These are phyloP conservation scores for Setipinna tenuifilis DNA, from an alignment of 2,797 vertebrate species.

Conservation along the genomic window DNA sequence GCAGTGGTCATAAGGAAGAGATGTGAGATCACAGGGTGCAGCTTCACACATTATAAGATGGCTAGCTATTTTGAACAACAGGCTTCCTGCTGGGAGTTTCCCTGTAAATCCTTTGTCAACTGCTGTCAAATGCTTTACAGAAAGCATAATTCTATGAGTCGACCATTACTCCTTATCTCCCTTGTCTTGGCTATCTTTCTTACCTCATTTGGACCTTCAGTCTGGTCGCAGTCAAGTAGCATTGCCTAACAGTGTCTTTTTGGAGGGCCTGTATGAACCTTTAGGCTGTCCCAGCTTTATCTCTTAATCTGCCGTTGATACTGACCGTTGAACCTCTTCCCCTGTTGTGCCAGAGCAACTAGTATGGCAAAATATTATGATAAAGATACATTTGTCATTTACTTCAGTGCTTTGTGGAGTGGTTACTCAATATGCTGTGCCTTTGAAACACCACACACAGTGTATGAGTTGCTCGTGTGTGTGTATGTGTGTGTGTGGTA, in stretches of 20 bases:
- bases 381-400: neutral
- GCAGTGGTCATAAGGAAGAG: neutral
- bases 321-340: neutral
- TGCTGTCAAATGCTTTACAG: neutral
- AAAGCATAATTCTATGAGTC: neutral
- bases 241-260: too few relatives aligned
- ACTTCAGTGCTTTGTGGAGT: neutral
- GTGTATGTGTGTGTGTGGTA: neutral
- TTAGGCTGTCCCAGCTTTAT: neutral
- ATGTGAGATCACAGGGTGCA: neutral
- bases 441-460: neutral
- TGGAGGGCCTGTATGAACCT: too few relatives aligned
- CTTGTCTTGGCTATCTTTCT: neutral
- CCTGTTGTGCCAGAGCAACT: neutral
- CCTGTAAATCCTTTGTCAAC: neutral
- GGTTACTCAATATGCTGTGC: neutral
- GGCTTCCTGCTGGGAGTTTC: neutral
- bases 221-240: neutral
- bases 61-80: conserved; percentile 1
- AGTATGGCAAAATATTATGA: neutral
- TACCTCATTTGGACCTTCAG: neutral
- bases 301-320: neutral
- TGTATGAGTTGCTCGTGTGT: neutral
- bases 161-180: neutral
- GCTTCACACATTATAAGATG: neutral